phyloP scores from a whole-genome alignment of 2,797 vertebrate genomes.

The Rhabdomys pumilio region DNA sequence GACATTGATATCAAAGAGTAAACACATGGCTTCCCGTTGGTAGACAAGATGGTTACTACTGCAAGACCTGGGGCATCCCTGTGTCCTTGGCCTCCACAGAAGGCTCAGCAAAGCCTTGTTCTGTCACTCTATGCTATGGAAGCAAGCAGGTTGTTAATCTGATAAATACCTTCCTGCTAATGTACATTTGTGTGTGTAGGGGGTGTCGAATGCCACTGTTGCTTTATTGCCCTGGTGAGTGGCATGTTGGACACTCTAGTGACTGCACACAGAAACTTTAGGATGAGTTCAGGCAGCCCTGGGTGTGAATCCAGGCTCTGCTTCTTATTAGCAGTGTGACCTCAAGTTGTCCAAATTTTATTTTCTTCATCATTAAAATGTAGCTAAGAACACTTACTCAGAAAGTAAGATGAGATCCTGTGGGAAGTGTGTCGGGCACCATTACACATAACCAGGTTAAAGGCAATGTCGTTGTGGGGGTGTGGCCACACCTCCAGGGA shows the following conservation, averaged over 20 bases:
- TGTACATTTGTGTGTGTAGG: neutral
- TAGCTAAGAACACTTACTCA: neutral
- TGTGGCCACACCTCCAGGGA: neutral
- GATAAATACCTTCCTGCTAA: slow-evolving; percentile 73
- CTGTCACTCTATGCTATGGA: slow-evolving; percentile 32
- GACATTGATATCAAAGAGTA: neutral
- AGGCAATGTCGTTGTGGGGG: neutral
- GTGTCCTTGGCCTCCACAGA: slow-evolving; percentile 1
- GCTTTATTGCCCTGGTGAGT: neutral
- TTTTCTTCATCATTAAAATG: slow-evolving; percentile 15
- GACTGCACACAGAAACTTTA: neutral
- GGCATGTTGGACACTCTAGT: slow-evolving; percentile 20
- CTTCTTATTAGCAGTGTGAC: neutral
- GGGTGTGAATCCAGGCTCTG: neutral
- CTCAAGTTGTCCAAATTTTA: neutral
- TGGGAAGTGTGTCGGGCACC: neutral
- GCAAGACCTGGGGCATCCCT: neutral
- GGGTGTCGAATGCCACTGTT: neutral
- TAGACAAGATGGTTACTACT: neutral
- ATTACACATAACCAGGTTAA: neutral
- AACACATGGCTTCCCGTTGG: neutral
- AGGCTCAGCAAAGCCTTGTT: slow-evolving; percentile 8
- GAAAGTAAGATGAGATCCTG: slow-evolving; percentile 32
- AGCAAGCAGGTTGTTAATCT: slow-evolving; percentile 72
- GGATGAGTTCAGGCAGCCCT: neutral